A percentile compares a stretch with the other conserved stretches of the same genome.
These are phyloP conservation scores for Limnephilus auricula DNA, from an alignment of 2,888 invertebrate species.

Conservation along the genomic window DNA sequence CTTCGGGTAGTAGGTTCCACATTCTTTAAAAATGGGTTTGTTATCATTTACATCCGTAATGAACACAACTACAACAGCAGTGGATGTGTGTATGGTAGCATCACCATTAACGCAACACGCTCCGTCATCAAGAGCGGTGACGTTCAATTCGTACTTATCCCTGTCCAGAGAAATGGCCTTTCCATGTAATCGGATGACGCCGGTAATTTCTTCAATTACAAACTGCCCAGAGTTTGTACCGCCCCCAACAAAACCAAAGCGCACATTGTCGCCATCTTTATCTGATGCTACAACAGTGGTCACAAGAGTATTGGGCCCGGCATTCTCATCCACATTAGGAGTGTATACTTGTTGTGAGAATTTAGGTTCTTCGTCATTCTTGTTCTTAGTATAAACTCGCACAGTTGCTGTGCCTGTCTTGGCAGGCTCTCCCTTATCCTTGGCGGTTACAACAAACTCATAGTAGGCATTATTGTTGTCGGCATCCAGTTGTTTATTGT, in stretches of 20 bases:
- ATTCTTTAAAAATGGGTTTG: slow-evolving; percentile 96
- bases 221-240: slow-evolving; percentile 94
- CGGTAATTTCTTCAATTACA: slow-evolving; percentile 96
- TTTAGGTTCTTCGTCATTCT: slow-evolving; percentile 98
- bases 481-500: slow-evolving; percentile 95
- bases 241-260: slow-evolving; percentile 94
- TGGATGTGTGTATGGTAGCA: slow-evolving; percentile 92
- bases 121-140: slow-evolving; percentile 98
- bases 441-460: slow-evolving; percentile 95
- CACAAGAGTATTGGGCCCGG: slow-evolving; percentile 95
- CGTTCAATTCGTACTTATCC: slow-evolving; percentile 97
- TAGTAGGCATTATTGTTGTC: slow-evolving; percentile 98
- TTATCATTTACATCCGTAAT: slow-evolving; percentile 98
- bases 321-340: slow-evolving; percentile 97
- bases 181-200: slow-evolving; percentile 92
- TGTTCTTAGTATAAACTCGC: slow-evolving; percentile 97
- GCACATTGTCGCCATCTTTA: slow-evolving; percentile 97
- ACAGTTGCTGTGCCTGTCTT: slow-evolving; percentile 96
- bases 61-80: slow-evolving; percentile 96
- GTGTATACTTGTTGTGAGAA: slow-evolving; percentile 98
- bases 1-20: slow-evolving; percentile 94
- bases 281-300: slow-evolving; percentile 98
- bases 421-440: slow-evolving; percentile 95
- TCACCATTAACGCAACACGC: slow-evolving; percentile 96
- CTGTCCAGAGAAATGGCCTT: slow-evolving; percentile 92